Conservation (phyloP, 2,888 invertebrate species). For the Gastrophysa polygoni region DNA sequence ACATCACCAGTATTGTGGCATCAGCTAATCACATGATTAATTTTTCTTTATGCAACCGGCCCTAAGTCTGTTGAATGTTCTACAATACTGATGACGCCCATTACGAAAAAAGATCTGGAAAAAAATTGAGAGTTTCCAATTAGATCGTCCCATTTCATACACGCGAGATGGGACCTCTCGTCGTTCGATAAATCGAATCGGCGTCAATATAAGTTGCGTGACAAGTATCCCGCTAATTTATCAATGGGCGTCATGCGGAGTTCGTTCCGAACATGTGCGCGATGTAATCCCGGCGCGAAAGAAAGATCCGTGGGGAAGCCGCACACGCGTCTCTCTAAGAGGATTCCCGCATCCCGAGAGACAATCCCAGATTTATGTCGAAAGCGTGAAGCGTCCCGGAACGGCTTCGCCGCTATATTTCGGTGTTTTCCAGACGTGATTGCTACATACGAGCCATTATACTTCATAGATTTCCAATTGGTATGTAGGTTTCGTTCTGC, state of each 20-base stretch:
- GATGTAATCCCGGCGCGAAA: slow-evolving; percentile 48
- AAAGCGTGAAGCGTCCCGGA: slow-evolving; percentile 53
- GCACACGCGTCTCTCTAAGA: slow-evolving; percentile 53
- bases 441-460: slow-evolving; percentile 39
- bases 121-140: too few relatives aligned
- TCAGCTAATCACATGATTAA: too few relatives aligned
- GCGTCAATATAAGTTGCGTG: slow-evolving; percentile 17
- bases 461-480: slow-evolving; percentile 35
- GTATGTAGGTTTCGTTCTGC: slow-evolving; percentile 12
- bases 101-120: too few relatives aligned
- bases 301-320: slow-evolving; percentile 51
- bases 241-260: slow-evolving; percentile 42
- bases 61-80: too few relatives aligned
- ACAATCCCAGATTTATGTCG: slow-evolving; percentile 56
- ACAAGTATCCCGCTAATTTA: slow-evolving; percentile 43
- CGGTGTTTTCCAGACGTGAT: slow-evolving; percentile 51
- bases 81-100: too few relatives aligned
- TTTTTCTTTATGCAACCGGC: too few relatives aligned
- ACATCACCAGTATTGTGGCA: too few relatives aligned
- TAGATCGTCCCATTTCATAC: neutral
- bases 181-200: neutral
- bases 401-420: slow-evolving; percentile 55
- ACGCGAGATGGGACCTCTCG: neutral
- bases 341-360: slow-evolving; percentile 53
- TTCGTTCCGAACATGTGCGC: slow-evolving; percentile 40